phyloP scores from a whole-genome alignment of 2,888 invertebrate species.

The Cerceris ruficornis region DNA sequence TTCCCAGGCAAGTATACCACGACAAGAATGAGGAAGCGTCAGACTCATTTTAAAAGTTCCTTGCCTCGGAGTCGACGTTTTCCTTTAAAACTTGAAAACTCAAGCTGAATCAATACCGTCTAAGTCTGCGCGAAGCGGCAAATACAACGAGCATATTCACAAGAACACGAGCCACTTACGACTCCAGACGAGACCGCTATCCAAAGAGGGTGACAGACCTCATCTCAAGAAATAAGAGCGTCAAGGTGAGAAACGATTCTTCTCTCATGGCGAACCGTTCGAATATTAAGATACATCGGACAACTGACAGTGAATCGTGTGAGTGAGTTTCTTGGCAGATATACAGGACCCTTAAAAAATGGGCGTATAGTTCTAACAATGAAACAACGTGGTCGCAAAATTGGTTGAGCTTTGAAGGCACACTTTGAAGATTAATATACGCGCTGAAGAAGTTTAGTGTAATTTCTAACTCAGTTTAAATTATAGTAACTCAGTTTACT shows the following conservation, averaged over 20 bases:
- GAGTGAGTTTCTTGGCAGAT: background rate
- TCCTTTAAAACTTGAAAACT: background rate
- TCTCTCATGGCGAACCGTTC: background rate
- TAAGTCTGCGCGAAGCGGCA: background rate
- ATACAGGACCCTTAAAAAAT: too few species aligned
- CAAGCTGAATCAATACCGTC: background rate
- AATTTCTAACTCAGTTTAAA: too few species aligned
- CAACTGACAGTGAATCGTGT: background rate
- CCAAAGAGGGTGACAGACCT: background rate
- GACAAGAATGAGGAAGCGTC: too few species aligned
- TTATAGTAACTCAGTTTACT: too few species aligned
- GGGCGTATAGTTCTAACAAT: too few species aligned
- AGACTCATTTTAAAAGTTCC: background rate
- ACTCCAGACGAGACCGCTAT: background rate
- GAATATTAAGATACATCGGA: background rate
- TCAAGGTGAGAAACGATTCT: background rate
- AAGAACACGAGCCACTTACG: background rate
- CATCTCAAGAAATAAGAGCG: conserved; percentile 2
- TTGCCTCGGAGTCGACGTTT: background rate
- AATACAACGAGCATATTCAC: background rate
- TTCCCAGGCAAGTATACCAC: too few species aligned
- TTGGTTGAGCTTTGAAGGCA: too few species aligned
- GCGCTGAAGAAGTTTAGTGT: too few species aligned
- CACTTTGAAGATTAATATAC: too few species aligned
- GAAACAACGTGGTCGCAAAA: too few species aligned